Conservation (phyloP, 1,140 invertebrate species). For the Eriosoma lanigerum region DNA sequence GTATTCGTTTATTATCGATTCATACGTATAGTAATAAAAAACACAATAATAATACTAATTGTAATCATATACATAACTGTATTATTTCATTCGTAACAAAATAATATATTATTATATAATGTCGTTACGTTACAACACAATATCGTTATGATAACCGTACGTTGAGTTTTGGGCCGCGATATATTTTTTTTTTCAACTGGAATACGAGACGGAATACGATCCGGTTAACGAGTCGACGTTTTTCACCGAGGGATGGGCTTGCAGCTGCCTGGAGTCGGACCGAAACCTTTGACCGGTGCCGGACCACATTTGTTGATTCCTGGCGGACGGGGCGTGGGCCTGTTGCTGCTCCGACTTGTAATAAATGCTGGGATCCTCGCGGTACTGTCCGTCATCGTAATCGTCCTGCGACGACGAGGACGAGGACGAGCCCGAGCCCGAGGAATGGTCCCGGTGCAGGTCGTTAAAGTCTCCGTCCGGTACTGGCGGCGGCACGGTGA, state of each 20-base stretch:
- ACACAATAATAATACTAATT: no score
- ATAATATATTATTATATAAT: no score
- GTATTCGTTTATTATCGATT: no score
- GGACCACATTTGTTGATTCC: slow-evolving; percentile 52
- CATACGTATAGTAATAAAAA: no score
- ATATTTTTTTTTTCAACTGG: slow-evolving; percentile 3
- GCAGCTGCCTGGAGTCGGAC: slow-evolving; percentile 58
- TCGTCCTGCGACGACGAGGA: slow-evolving; percentile 60
- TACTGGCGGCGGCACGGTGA: slow-evolving; percentile 74
- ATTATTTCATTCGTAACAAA: no score
- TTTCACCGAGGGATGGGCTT: slow-evolving; percentile 63
- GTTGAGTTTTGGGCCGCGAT: no score
- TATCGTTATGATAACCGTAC: no score
- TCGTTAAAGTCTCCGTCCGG: slow-evolving; percentile 76
- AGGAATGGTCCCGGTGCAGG: slow-evolving; percentile 58
- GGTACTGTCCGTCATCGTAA: slow-evolving; percentile 76
- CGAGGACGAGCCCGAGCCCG: no score
- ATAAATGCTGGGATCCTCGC: slow-evolving; percentile 77
- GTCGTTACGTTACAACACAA: no score
- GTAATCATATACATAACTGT: no score
- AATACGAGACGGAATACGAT: slow-evolving; percentile 72
- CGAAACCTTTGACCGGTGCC: slow-evolving; percentile 56
- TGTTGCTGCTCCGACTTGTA: slow-evolving; percentile 67
- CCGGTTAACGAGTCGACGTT: slow-evolving; percentile 69
- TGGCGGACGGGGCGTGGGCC: slow-evolving; percentile 10